Evolutionary conservation across 2,888 invertebrate genomes (phyloP), one percentile per base, ranked within the genome.

Genomic region (Allygus modestus): DNA sequence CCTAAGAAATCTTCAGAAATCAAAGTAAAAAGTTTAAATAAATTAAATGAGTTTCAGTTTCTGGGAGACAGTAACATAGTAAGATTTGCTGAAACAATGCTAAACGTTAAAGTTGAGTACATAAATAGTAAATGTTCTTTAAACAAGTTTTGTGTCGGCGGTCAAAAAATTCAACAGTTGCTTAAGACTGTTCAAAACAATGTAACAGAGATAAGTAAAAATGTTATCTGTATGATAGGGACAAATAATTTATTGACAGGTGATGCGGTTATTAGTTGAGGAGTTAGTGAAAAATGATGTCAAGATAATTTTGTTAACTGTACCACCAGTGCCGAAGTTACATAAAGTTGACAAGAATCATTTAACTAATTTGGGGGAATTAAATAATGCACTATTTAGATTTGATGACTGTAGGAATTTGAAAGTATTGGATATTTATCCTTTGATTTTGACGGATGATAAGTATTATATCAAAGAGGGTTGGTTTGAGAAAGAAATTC

Each of bases 161-260:
- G 23, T 20, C 26, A 23, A 58, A 58, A 9, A 7, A 58, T 58
- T 26, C 2, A 58, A 58, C 58, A 58, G 5, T 58, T 58, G 46
- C 46, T 15, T 15, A 46, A 46, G 17, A 58, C 26, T 58, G 58
- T 5, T 23, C 58, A 58, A 58, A 58, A 20, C 1, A 58, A 23
- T 58, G 58, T 9, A 23, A 23, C 23, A 46, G 37, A 46, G 2
- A 46, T 58, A 23, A 20, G 26, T 7, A 23, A 58, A 26, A 58
- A 58, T 20, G 26, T 58, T 58, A 51, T 51, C 15, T 58, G 58
- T 58, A 58, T 58, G 58, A 58, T 58, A 58, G 58, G 58, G 20
- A 58, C 58, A 26, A 58, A 58, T 23, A 58, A 23, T 58, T 23
- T 58, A 23, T 23, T 58, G 20, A 58, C 7, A 58, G 58, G 26